phyloP scores from a whole-genome alignment of 1,140 invertebrate genomes.

The Euwallacea similis region DNA sequence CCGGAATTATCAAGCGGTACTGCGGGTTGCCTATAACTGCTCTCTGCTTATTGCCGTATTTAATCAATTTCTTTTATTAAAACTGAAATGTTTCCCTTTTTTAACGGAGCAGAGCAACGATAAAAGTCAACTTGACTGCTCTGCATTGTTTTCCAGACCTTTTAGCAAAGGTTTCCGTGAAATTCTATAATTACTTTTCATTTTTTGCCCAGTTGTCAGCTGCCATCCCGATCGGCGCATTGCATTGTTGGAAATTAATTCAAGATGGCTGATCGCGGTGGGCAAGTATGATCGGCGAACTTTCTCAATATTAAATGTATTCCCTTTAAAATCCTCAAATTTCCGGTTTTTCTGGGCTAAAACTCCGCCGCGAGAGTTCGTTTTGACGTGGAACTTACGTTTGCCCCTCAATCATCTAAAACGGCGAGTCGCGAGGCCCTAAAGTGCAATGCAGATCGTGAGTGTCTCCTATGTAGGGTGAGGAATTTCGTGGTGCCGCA shows the following conservation, averaged over 20 bases:
- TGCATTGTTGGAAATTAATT: conserved; percentile 47
- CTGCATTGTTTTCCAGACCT: too few species aligned
- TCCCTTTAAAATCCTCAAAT: not conserved
- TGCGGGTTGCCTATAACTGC: too few species aligned
- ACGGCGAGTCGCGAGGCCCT: conserved; percentile 7
- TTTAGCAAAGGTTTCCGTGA: too few species aligned
- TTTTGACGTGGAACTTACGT: not conserved
- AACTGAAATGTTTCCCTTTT: too few species aligned
- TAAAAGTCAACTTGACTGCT: too few species aligned
- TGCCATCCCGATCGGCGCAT: conserved; percentile 19
- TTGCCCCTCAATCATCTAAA: conserved; percentile 21
- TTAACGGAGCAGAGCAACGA: too few species aligned
- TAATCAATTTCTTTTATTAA: too few species aligned
- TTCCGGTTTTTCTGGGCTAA: conserved; percentile 21
- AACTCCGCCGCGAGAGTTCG: not conserved
- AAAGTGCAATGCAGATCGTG: conserved; percentile 41
- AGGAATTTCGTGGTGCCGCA: conserved; percentile 31
- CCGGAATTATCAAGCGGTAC: too few species aligned
- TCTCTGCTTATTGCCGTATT: too few species aligned
- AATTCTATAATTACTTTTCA: not conserved
- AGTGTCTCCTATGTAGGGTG: conserved; percentile 30
- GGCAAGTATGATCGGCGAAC: conserved; percentile 40
- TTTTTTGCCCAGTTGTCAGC: not conserved
- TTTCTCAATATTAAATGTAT: not conserved
- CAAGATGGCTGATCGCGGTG: conserved; percentile 44